Evolutionary conservation across 2,888 invertebrate species (phyloP), one percentile per base, ranked within the genome.

Genomic region (Drosophila demipolita): DNA sequence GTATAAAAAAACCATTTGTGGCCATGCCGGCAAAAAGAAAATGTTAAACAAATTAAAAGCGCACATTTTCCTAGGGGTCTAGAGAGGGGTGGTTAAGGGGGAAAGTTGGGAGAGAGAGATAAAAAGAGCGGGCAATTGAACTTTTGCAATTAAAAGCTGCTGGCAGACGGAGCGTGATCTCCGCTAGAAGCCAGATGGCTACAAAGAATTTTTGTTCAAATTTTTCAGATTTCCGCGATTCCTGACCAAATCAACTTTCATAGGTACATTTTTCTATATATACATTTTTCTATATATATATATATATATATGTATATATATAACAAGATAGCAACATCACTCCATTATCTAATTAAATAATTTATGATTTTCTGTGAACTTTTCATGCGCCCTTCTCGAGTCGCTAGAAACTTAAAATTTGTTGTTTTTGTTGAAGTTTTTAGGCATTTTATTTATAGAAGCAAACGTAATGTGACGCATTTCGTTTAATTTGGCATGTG

Each of bases 131-230:
- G 70, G 70, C 67, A 82, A 80, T 45, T 80, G 73, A 83, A 83
- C 80, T 83, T 80, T 82, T 83, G 80, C 83, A 81, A 76, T 82
- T 80, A 75, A 73, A 75, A 67, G 72, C 78, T 69, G 81, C 57
- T 57, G 42, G 64, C 65, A 75, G 78, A 67, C 69, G 60, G 52
- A 57, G 53, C 66, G 70, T 70, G 59, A 79, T 75, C 58, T 60
- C 83, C 49, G 62, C 63, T 63, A 54, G 45, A 45, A 15, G 40
- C 75, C 82, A 82, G 75, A 83, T 82, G 82, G 78, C 83, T 54
- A 23, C 45, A 11, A 45, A 52, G 53, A 66, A 45, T 62, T 61
- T 69, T 20, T 36, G 54, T 36, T 63, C 15, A 45, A 36, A 52
- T 66, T 61, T 70, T 62, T 29, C n/a, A 75, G 66, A 72, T 80